Evolutionary conservation across 2,888 invertebrate genomes (phyloP).

Genomic region (Thecocarcelia acutangulata): DNA sequence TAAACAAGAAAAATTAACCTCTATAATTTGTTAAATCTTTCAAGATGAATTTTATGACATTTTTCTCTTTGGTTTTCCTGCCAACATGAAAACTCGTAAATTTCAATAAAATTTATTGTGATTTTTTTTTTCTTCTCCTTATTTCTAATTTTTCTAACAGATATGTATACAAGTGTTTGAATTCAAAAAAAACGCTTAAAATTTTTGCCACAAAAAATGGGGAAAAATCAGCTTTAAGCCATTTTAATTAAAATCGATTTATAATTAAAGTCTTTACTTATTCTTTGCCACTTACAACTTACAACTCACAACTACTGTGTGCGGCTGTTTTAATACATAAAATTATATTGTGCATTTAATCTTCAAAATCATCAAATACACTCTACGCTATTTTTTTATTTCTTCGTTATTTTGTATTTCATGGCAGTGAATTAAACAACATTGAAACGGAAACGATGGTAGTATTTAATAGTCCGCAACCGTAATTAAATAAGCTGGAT

Average conservation of each 20-base stretch:
- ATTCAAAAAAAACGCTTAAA: neutral
- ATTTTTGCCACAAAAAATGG: neutral
- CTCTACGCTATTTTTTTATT: constrained; percentile 43
- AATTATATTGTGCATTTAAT: constrained; percentile 71
- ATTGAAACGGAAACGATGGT: constrained; percentile 67
- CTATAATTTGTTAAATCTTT: constrained; percentile 58
- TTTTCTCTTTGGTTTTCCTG: constrained; percentile 28
- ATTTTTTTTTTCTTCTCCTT: constrained; percentile 3
- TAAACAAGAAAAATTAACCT: constrained; percentile 36
- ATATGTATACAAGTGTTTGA: no score
- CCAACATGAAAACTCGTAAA: constrained; percentile 52
- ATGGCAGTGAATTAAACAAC: constrained; percentile 43
- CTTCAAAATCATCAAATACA: constrained; percentile 71
- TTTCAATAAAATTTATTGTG: constrained; percentile 39
- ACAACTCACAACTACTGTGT: constrained; percentile 31
- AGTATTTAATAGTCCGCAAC: constrained; percentile 69
- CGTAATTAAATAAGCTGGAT: constrained; percentile 69
- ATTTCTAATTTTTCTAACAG: neutral
- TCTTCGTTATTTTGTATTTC: constrained; percentile 53
- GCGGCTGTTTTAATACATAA: constrained; percentile 49
- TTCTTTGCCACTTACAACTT: constrained; percentile 32
- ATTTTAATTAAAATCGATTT: constrained; percentile 66
- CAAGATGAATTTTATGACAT: constrained; percentile 53
- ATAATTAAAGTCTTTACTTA: constrained; percentile 63
- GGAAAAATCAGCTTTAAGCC: constrained; percentile 48